Evolutionary conservation across 2,797 vertebrate genomes (phyloP).

Genomic region (Sparus aurata): DNA sequence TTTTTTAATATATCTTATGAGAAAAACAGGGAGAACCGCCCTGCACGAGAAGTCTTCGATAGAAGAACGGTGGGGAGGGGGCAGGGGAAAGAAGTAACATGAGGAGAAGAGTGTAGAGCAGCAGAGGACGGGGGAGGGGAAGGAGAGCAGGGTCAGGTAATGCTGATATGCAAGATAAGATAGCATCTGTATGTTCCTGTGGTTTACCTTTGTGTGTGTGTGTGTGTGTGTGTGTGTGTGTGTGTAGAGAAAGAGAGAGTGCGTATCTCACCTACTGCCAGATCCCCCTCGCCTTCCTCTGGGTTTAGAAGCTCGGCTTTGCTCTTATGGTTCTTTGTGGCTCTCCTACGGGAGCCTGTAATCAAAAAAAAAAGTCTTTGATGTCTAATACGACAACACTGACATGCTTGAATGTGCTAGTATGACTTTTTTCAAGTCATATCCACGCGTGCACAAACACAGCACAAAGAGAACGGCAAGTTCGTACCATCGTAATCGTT

Average conservation of each 20-base stretch:
- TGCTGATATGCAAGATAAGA: conserved; percentile 78
- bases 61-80: background rate
- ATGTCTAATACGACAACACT: background rate
- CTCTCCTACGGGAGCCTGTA: conserved; percentile 91
- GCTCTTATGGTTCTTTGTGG: conserved; percentile 94
- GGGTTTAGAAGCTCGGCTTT: conserved; percentile 91
- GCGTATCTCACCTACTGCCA: conserved; percentile 87
- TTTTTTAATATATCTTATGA: background rate
- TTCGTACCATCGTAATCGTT: conserved; percentile 85
- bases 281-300: conserved; percentile 93
- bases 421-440: background rate
- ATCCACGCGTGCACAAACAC: background rate
- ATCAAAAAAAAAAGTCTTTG: background rate
- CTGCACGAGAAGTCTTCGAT: background rate
- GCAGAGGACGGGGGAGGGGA: conserved; percentile 28
- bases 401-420: background rate
- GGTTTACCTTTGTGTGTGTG: conserved; percentile 55
- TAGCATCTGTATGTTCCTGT: conserved; percentile 69
- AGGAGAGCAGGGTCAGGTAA: conserved; percentile 69
- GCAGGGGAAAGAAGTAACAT: conserved; percentile 33
- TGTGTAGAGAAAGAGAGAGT: background rate
- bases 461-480: background rate
- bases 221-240: conserved; percentile 29
- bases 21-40: background rate
- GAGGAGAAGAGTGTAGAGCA: conserved; percentile 44